phyloP scores from a whole-genome alignment of 2,888 invertebrate genomes.

The Germaria angustata region DNA sequence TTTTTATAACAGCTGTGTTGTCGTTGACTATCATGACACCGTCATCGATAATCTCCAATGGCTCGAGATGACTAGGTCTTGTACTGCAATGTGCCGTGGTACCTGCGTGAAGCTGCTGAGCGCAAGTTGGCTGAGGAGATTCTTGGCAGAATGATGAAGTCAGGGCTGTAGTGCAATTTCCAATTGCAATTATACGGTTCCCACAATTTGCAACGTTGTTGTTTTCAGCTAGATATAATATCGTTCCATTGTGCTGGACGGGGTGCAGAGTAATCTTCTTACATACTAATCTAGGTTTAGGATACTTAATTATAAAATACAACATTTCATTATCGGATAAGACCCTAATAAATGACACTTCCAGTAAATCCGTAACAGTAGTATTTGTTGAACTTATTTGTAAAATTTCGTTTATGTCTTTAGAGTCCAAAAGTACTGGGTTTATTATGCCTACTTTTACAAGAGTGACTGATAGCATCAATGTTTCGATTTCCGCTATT shows the following conservation, averaged over 20 bases:
- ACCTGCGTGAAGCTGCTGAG: constrained; percentile 62
- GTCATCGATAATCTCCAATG: constrained; percentile 38
- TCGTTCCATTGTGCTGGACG: constrained; percentile 57
- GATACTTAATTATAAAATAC: constrained; percentile 63
- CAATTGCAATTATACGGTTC: too few species aligned
- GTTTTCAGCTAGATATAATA: constrained; percentile 45
- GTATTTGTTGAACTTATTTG: too few species aligned
- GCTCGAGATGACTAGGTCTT: constrained; percentile 46
- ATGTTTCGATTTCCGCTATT: too few species aligned
- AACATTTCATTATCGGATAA: constrained; percentile 53
- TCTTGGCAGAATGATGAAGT: too few species aligned
- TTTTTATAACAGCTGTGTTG: constrained; percentile 17
- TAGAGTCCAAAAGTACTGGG: too few species aligned
- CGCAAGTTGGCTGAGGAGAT: constrained; percentile 41
- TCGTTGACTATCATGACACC: constrained; percentile 55
- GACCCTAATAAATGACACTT: constrained; percentile 53
- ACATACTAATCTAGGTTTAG: constrained; percentile 58
- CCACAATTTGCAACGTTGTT: constrained; percentile 59
- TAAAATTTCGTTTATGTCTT: too few species aligned
- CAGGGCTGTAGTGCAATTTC: too few species aligned
- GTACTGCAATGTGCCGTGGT: constrained; percentile 45
- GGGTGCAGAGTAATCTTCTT: constrained; percentile 48
- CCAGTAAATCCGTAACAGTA: constrained; percentile 59
- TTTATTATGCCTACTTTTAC: too few species aligned
- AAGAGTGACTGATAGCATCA: too few species aligned